These are phyloP conservation scores for Oriolus oriolus DNA, from an alignment of 2,113 vertebrate species.

Conservation along the genomic window DNA sequence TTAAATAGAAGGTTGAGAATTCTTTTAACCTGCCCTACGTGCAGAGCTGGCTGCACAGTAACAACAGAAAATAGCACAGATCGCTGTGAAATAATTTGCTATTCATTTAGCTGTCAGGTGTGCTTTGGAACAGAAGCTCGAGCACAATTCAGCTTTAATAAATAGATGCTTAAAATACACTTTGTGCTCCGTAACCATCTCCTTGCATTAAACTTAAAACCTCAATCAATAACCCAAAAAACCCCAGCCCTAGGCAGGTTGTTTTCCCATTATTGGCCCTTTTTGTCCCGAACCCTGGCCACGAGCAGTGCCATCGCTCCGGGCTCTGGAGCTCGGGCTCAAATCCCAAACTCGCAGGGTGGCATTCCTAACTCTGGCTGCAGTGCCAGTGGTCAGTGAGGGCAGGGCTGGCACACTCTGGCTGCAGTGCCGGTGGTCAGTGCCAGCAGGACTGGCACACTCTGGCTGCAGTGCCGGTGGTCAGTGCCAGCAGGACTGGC, in stretches of 20 bases:
- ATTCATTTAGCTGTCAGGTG: slow-evolving; percentile 29
- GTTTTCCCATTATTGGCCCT: neutral
- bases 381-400: no score
- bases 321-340: no score
- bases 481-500: no score
- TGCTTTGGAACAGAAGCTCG: neutral
- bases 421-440: no score
- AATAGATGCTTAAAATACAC: slow-evolving; percentile 10
- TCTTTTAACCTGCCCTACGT: slow-evolving; percentile 10
- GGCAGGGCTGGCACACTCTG: no score
- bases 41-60: neutral
- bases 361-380: no score
- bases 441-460: no score
- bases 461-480: no score
- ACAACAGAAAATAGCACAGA: slow-evolving; percentile 4
- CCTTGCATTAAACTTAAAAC: neutral
- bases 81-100: neutral
- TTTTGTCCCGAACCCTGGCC: neutral
- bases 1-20: slow-evolving; percentile 47
- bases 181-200: neutral
- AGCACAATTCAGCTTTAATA: slow-evolving; percentile 30
- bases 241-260: neutral
- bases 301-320: neutral
- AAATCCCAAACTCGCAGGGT: no score
- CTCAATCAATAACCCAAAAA: neutral